Evolutionary conservation across 1,140 invertebrate species (phyloP).

Genomic region (Propsilocerus akamusi): DNA sequence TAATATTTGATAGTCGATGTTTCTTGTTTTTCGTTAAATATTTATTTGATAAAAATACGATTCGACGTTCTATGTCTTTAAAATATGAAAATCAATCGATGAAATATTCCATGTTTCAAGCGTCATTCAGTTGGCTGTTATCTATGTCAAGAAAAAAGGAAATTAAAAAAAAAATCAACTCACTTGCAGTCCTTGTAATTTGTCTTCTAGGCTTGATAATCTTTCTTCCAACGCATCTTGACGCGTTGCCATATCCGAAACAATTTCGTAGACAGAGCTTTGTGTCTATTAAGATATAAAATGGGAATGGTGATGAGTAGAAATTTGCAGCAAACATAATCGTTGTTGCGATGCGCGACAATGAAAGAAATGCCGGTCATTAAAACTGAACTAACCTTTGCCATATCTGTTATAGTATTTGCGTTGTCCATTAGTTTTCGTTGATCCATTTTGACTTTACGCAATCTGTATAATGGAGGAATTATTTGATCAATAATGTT

Average conservation of each 20-base stretch:
- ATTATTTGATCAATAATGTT: no score
- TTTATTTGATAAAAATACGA: no score
- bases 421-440: conserved; percentile 98
- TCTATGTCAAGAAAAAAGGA: no score
- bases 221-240: conserved; percentile 81
- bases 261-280: conserved; percentile 91
- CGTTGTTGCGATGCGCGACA: neutral
- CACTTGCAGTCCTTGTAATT: conserved; percentile 54
- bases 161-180: conserved; percentile 6
- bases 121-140: no score
- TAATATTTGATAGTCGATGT: no score
- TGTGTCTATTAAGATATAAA: conserved; percentile 56
- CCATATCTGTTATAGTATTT: conserved; percentile 98
- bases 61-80: no score
- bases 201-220: conserved; percentile 70
- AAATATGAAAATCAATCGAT: no score
- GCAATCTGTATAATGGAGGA: conserved; percentile 47
- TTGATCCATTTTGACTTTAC: conserved; percentile 99
- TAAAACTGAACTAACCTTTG: conserved; percentile 61
- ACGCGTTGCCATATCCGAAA: conserved; percentile 84
- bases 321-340: neutral
- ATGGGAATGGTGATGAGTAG: neutral
- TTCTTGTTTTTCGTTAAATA: no score
- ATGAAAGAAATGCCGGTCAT: neutral
- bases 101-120: no score